Conservation (phyloP, 2,888 invertebrate species). For the Chouioia cunea region DNA sequence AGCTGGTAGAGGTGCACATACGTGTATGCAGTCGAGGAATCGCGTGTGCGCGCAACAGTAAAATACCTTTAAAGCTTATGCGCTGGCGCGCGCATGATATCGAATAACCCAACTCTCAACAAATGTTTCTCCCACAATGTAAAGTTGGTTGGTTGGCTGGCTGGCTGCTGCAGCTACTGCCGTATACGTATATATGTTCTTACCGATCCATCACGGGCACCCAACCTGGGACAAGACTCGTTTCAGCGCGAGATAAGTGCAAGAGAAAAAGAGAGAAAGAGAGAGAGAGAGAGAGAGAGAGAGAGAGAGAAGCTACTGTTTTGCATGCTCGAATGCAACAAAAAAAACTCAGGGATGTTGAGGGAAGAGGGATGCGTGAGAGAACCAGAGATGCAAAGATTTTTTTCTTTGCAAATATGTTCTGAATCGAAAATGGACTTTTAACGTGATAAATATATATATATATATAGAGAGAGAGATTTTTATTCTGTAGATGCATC, state of each 20-base stretch:
- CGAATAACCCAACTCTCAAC: slow-evolving; percentile 40
- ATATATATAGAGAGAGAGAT: no score
- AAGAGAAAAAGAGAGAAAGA: not conserved
- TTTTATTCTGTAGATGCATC: no score
- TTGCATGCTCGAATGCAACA: slow-evolving; percentile 60
- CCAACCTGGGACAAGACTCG: slow-evolving; percentile 26
- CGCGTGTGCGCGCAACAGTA: slow-evolving; percentile 12
- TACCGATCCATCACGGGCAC: slow-evolving; percentile 47
- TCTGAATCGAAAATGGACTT: no score
- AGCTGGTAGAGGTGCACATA: not conserved
- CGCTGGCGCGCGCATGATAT: slow-evolving; percentile 25
- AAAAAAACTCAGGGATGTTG: no score
- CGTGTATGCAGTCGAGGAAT: no score
- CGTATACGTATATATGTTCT: no score
- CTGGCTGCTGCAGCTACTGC: not conserved
- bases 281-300: slow-evolving; percentile 4
- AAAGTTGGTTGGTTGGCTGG: not conserved
- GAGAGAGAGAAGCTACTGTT: not conserved
- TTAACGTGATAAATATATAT: no score
- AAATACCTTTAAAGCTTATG: slow-evolving; percentile 6
- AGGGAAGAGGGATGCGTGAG: no score
- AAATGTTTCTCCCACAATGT: slow-evolving; percentile 42
- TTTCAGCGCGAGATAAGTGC: slow-evolving; percentile 8
- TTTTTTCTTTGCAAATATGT: no score
- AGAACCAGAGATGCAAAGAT: no score